These are phyloP conservation scores for Drosophila chauvacae DNA, from an alignment of 1,140 invertebrate genomes.

Conservation along the genomic window DNA sequence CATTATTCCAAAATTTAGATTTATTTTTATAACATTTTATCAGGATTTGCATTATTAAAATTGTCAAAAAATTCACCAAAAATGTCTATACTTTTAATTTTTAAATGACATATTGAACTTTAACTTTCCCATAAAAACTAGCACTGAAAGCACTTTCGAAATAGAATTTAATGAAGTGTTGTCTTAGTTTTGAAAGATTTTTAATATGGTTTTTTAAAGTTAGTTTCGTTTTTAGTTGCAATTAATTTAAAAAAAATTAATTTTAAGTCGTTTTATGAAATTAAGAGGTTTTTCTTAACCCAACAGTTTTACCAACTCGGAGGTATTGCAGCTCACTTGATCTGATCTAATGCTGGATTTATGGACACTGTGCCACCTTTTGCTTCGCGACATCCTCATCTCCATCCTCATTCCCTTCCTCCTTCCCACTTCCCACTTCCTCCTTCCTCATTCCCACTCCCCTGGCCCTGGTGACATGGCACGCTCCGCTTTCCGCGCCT, in stretches of 20 bases:
- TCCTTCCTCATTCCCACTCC: neutral
- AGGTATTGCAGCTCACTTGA: neutral
- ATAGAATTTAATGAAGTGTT: neutral
- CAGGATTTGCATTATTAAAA: too few species aligned
- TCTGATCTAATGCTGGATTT: neutral
- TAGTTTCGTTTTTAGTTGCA: too few species aligned
- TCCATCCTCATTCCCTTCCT: neutral
- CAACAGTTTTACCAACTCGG: neutral
- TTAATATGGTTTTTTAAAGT: neutral
- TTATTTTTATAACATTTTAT: too few species aligned
- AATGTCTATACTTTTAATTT: too few species aligned
- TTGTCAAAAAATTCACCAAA: too few species aligned
- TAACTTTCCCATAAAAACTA: too few species aligned
- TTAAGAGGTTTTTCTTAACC: neutral
- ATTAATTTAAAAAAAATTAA: too few species aligned
- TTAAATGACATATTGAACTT: too few species aligned
- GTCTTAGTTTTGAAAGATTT: neutral
- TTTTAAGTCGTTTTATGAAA: neutral
- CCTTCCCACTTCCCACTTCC: neutral
- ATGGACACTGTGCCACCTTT: neutral
- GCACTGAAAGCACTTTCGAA: neutral
- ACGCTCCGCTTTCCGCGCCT: slow-evolving; percentile 57
- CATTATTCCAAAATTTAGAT: too few species aligned
- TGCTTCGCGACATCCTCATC: neutral
- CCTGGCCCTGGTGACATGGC: slow-evolving; percentile 25